Evolutionary conservation across 2,113 vertebrate species (phyloP), one percentile per base, ranked within the genome.

Genomic region (Proterorhinus semilunaris): DNA sequence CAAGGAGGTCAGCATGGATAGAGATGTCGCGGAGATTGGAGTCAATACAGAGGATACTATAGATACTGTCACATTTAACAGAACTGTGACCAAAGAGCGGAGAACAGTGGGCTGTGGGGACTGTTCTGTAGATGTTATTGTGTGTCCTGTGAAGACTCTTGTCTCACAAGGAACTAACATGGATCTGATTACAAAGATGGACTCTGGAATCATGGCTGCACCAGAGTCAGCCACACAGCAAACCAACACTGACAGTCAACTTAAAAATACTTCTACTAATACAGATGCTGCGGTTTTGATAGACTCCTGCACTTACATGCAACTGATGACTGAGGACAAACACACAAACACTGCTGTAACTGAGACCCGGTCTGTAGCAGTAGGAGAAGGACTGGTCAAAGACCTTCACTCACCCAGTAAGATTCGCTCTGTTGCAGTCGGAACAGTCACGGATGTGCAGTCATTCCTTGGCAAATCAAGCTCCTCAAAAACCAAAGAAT

Each of bases 381-480:
- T 95, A 0, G 97, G 97, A 42, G 97, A 99, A 8, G 96, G 97
- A 9, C 95, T 95, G 0, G 94, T 99, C 47, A 97, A 93, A 89
- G 97, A 99, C 6, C 0, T 91, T 17, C 90, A 83, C 0, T 0
- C 82, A 0, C 83, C 92, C 0, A 59, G 92, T 6, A 99, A 96
- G 85, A 90, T 7, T 0, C 94, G 96, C 9, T 98, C 97, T 0
- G 55, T 98, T 7, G 96, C 94, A 11, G 94, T 99, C 2, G 96
- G 96, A 17, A 98, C 96, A 0, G 61, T 91, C 71, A 86, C 94
- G 0, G 92, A 92, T 0, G 81, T 83, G 62, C 86, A 76, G 5
- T 65, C 88, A 2, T 59, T 81, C 42, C 86, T 85, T 49, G 88
- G 90, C 68, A 94, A 84, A 76, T 86, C 92, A 0, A 87, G 80